Conservation (phyloP, 2,888 invertebrate genomes). For the Coenonympha glycerion region DNA sequence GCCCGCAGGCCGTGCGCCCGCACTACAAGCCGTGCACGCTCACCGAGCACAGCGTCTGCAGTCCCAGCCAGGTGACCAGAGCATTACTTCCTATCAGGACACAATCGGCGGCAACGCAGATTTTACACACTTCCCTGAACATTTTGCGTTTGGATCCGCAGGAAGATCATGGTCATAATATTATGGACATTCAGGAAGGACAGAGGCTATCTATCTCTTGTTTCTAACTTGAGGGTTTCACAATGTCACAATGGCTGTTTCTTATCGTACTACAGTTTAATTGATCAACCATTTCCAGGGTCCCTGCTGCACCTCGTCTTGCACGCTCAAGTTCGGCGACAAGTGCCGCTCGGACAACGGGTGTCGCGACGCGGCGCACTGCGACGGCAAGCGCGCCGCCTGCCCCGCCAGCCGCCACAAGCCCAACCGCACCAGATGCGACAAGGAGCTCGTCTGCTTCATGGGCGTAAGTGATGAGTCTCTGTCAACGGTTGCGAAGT, state of each 20-base stretch:
- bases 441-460: conserved; percentile 97
- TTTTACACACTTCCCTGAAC: too few relatives aligned
- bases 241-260: too few relatives aligned
- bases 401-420: conserved; percentile 96
- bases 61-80: conserved; percentile 91
- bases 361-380: conserved; percentile 93
- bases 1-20: conserved; percentile 89
- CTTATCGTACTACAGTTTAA: too few relatives aligned
- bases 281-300: conserved; percentile 77
- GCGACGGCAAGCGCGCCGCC: conserved; percentile 90
- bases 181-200: too few relatives aligned
- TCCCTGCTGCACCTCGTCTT: conserved; percentile 94
- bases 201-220: too few relatives aligned
- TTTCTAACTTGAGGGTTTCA: too few relatives aligned
- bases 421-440: conserved; percentile 95
- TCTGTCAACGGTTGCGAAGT: background rate
- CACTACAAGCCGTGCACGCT: conserved; percentile 91
- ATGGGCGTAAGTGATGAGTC: conserved; percentile 86
- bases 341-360: conserved; percentile 96
- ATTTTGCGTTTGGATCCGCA: too few relatives aligned
- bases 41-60: conserved; percentile 85
- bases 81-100: conserved; percentile 48
- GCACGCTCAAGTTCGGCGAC: conserved; percentile 88
- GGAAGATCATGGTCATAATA: too few relatives aligned
- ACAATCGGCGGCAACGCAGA: background rate